phyloP scores from a whole-genome alignment of 2,797 vertebrate genomes.

The Streptopelia turtur region DNA sequence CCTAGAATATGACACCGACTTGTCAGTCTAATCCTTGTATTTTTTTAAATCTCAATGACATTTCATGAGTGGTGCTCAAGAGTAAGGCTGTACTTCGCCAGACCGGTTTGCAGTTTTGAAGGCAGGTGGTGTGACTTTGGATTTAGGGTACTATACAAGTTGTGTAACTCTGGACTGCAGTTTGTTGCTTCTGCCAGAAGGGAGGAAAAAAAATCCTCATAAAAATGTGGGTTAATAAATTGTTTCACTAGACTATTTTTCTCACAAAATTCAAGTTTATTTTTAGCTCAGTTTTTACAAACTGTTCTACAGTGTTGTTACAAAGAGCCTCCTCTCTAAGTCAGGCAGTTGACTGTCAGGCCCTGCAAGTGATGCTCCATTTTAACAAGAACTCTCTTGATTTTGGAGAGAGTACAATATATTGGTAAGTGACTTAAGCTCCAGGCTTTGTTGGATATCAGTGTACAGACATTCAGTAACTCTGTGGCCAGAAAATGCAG shows the following conservation, averaged over 20 bases:
- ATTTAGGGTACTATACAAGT: neutral
- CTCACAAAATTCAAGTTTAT: neutral
- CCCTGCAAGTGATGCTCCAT: neutral
- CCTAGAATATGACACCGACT: neutral
- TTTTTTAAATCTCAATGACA: neutral
- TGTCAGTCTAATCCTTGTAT: neutral
- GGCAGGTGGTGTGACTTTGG: neutral
- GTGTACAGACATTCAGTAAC: neutral
- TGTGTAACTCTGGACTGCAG: neutral
- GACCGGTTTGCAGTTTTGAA: neutral
- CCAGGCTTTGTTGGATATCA: neutral
- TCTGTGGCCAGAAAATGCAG: neutral
- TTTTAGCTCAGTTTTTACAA: neutral
- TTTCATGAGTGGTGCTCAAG: neutral
- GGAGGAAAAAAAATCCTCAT: neutral
- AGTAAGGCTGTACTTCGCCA: neutral
- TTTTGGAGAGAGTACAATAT: neutral
- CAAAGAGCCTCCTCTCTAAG: neutral
- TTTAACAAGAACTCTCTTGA: slow-evolving; percentile 3
- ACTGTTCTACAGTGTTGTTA: neutral
- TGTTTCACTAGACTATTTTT: neutral
- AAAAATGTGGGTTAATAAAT: neutral
- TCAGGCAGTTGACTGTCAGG: neutral
- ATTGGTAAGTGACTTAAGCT: neutral
- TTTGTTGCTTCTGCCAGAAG: neutral